Evolutionary conservation across 2,797 vertebrate genomes (phyloP), one percentile per base, ranked within the genome.

Genomic region (Sebastes umbrosus): DNA sequence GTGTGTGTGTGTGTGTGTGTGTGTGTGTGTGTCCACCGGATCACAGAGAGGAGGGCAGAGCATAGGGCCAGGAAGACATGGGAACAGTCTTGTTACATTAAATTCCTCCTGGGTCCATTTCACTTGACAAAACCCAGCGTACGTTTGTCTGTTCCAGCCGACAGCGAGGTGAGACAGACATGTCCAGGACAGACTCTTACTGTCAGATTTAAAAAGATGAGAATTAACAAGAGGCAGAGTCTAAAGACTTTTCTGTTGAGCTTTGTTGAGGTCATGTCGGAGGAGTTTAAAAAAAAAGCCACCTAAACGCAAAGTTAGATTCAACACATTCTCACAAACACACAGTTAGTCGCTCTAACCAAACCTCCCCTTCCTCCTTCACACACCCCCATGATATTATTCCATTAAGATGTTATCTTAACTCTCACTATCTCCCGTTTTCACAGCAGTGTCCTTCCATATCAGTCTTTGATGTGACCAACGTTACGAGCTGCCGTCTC

Each of bases 391-490:
- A 59, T 36, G 36, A 22, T 74, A 74, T 84, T 50, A 74, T 64
- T 29, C 68, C 66, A 67, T 73, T 34, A 78, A 31, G 69, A 77
- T 87, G 78, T 86, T 81, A 71, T 81, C 73, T 84, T 69, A 69
- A 70, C 85, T 77, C 68, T 76, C 59, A 3, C 69, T 80, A 73
- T 80, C 77, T 75, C 18, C 54, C 43, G 22, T 75, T 73, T 57
- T 86, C 84, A 46, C 86, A 87, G 87, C 84, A 8, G 74, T 13
- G 64, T 77, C 73, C 76, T 58, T 70, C 77, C 31, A 27, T 67
- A 64, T 84, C 72, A 13, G 85, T 76, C 87, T 94, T 96, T 96
- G 93, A 96, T 94, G 94, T 93, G 87, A 84, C 82, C 65, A 58
- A 80, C 62, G 43, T 46, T 46, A 46, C 16, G 79, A 90, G 91